Base-by-base conservation (phyloP, 2,888 invertebrate species). In the Drosophila acutilabella region DNA sequence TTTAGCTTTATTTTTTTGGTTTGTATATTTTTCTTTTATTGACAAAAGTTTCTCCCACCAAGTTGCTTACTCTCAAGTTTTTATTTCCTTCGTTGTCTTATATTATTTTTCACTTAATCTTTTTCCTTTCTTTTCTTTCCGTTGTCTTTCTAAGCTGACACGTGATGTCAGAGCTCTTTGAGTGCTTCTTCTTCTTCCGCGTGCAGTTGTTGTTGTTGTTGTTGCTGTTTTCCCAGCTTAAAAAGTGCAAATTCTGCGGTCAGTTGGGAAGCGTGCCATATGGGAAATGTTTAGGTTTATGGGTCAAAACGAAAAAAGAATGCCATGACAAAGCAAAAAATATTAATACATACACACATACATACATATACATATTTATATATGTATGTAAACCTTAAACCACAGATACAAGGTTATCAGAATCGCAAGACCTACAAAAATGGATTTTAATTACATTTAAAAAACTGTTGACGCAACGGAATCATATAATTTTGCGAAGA, bases 201-300 rank as follows among this genome's bases (percentile, higher is more conserved):
- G 8, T 8, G 26, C 6, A 2, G 2, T 26, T 38, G 38, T 36
- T 64, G 51, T 40, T 71, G n/a, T 38, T 54, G 26, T 40, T 54
- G 41, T 44, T 59, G 36, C 11, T 62, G 45, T 54, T 47, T 30
- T 47, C 30, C 18, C 48, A 42, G 44, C 30, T 36, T 42, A 48
- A 71, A 61, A 54, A 74, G 20, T 78, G 79, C 79, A 56, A 61
- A 51, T 51, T 41, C 41, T 58, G 70, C 75, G 53, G 60, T 45
- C 60, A 57, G 52, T 60, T 52, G 64, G 54, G 64, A 69, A 78
- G 64, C 79, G 64, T 74, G 79, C 75, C 75, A 74, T 56, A 51
- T 61, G 74, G 50, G 51, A 58, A 45, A 53, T 44, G 67, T 73
- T 74, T 11, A n/a, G 53, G 47, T 74, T 58, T 74, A 64, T 75